These are phyloP conservation scores for Tetranychus cinnabarinus DNA, from an alignment of 1,140 invertebrate species.

Conservation along the genomic window DNA sequence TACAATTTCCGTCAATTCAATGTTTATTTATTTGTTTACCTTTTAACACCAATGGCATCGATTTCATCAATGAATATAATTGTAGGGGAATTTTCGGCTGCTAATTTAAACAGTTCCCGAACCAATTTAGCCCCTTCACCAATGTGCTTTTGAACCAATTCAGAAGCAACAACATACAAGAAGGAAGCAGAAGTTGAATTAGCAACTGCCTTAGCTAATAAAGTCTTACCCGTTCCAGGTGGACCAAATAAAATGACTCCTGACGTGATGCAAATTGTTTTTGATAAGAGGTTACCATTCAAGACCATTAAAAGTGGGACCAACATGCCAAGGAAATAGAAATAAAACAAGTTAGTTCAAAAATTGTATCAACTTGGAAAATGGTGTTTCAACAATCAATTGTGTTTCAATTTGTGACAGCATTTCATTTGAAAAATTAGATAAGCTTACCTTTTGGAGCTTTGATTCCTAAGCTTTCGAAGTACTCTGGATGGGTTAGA, in stretches of 20 bases:
- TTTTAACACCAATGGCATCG: conserved; percentile 57
- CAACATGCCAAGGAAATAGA: too few species aligned
- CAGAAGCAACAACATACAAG: conserved; percentile 68
- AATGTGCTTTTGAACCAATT: conserved; percentile 79
- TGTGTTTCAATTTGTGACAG: conserved; percentile 44
- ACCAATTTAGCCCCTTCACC: conserved; percentile 81
- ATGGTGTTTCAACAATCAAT: conserved; percentile 30
- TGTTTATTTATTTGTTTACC: conserved; percentile 5
- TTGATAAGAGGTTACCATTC: too few species aligned
- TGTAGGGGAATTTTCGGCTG: conserved; percentile 58
- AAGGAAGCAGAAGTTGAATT: conserved; percentile 71
- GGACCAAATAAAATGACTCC: conserved; percentile 63
- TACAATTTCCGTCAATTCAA: too few species aligned
- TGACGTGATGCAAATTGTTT: background rate
- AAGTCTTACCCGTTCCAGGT: conserved; percentile 73
- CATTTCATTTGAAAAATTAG: background rate
- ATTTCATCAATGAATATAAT: conserved; percentile 92
- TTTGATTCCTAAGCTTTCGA: conserved; percentile 98
- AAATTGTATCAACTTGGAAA: too few species aligned
- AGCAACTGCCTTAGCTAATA: conserved; percentile 73
- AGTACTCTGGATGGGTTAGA: conserved; percentile 98
- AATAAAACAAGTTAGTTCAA: too few species aligned
- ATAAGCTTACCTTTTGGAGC: conserved; percentile 64
- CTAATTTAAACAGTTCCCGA: conserved; percentile 61
- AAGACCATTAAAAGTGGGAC: too few species aligned